phyloP scores from a whole-genome alignment of 2,113 vertebrate genomes.

The Phrynosoma platyrhinos region DNA sequence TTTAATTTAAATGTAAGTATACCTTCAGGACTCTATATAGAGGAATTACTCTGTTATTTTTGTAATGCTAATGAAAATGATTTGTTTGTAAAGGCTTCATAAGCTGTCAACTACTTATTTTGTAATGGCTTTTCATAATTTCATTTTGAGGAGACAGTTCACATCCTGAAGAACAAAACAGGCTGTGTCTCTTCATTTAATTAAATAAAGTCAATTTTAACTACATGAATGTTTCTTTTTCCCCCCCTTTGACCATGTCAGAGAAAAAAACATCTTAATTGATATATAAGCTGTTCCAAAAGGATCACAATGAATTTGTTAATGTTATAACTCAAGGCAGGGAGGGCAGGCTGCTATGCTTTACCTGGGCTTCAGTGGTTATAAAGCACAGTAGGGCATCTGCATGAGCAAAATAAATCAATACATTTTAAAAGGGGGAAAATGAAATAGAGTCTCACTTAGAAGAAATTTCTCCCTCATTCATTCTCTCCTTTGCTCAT shows the following conservation, averaged over 20 bases:
- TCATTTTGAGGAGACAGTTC: constrained; percentile 51
- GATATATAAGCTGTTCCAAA: too few relatives aligned
- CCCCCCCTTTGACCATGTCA: neutral
- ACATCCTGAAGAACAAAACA: constrained; percentile 49
- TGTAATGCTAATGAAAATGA: constrained; percentile 47
- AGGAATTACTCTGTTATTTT: constrained; percentile 64
- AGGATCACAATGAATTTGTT: neutral
- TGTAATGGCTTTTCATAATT: constrained; percentile 36
- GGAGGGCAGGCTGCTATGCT: neutral
- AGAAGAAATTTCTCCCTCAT: too few relatives aligned
- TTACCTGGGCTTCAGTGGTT: neutral
- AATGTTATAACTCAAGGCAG: neutral
- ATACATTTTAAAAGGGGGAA: too few relatives aligned
- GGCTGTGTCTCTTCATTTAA: constrained; percentile 60
- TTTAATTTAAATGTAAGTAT: neutral
- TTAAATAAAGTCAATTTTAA: constrained; percentile 67
- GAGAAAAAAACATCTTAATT: neutral
- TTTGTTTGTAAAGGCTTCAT: constrained; percentile 34
- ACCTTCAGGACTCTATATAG: neutral
- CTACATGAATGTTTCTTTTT: constrained; percentile 2
- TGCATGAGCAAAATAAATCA: neutral
- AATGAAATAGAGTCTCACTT: neutral
- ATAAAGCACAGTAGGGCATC: too few relatives aligned
- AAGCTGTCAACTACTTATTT: neutral
- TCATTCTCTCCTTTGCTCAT: too few relatives aligned